These are phyloP conservation scores for Drosophila sechellia DNA, from an alignment of 1,140 invertebrate species.

Conservation along the genomic window DNA sequence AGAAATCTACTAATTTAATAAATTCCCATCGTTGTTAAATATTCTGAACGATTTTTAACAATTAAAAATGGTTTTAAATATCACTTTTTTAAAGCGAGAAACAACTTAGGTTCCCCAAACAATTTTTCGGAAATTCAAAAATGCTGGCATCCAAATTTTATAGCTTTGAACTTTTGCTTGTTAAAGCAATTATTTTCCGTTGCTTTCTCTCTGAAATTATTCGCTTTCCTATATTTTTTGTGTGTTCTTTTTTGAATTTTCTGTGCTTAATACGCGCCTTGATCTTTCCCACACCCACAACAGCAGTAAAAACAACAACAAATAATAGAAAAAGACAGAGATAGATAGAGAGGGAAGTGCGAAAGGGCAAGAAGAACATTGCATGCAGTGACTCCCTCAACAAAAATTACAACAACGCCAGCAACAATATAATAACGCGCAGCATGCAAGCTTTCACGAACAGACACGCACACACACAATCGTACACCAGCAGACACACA, in stretches of 20 bases:
- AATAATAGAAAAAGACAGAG: not conserved
- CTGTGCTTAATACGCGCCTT: conserved; percentile 67
- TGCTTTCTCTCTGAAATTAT: conserved; percentile 7
- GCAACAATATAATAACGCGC: conserved; percentile 65
- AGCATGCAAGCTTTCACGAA: conserved; percentile 75
- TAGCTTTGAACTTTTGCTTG: conserved; percentile 51
- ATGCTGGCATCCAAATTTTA: conserved; percentile 33
- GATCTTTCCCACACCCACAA: conserved; percentile 77
- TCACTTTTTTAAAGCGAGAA: not conserved
- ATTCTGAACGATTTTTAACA: no score
- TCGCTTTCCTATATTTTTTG: conserved; percentile 15
- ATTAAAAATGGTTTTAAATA: no score
- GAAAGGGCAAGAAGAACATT: conserved; percentile 35
- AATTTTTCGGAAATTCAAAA: conserved; percentile 3
- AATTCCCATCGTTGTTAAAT: no score
- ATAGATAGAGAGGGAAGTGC: not conserved
- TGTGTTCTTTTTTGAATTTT: conserved; percentile 38
- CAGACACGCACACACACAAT: conserved; percentile 53
- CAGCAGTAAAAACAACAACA: conserved; percentile 24
- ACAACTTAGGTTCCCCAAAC: not conserved
- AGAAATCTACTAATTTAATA: no score
- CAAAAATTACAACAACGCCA: conserved; percentile 33
- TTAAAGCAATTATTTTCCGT: conserved; percentile 39
- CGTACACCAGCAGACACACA: conserved; percentile 1
- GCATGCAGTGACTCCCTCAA: conserved; percentile 73